These are phyloP conservation scores for Pteropus rufus DNA, from an alignment of 2,797 vertebrate genomes.

Conservation along the genomic window DNA sequence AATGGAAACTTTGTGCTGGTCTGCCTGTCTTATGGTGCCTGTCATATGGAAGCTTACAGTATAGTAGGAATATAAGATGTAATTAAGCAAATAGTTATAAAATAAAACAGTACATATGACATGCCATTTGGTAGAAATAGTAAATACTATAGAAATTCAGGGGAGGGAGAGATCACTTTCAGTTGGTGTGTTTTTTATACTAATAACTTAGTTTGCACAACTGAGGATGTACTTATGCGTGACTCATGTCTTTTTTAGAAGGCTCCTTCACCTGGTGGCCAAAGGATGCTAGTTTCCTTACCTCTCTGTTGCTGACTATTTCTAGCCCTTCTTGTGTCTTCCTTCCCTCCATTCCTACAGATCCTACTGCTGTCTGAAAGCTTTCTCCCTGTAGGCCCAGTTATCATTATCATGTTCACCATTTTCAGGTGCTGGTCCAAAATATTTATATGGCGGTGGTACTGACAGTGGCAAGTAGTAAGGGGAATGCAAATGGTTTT, in stretches of 20 bases:
- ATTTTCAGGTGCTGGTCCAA: not conserved
- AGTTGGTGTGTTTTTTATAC: not conserved
- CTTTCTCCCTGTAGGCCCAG: not conserved
- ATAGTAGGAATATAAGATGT: not conserved
- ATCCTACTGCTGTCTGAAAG: not conserved
- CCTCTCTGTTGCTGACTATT: not conserved
- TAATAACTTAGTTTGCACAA: not conserved
- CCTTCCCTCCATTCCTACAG: not conserved
- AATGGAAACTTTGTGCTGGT: not conserved
- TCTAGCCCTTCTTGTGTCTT: not conserved
- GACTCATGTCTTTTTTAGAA: not conserved
- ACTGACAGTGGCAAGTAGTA: not conserved
- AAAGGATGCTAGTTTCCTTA: not conserved
- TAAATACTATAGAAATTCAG: not conserved
- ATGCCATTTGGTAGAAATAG: not conserved
- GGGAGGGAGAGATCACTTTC: not conserved
- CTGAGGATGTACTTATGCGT: not conserved
- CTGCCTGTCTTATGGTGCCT: not conserved
- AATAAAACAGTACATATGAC: not conserved
- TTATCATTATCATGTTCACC: not conserved
- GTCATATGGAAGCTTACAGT: not conserved
- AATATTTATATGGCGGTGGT: not conserved
- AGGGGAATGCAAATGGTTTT: not conserved
- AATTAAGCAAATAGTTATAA: not conserved
- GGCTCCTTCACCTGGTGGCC: not conserved